Percentiles rank a stretch among this genome's conserved stretches.
Conservation (phyloP, 2,797 vertebrate species). For the Peromyscus attwateri region DNA sequence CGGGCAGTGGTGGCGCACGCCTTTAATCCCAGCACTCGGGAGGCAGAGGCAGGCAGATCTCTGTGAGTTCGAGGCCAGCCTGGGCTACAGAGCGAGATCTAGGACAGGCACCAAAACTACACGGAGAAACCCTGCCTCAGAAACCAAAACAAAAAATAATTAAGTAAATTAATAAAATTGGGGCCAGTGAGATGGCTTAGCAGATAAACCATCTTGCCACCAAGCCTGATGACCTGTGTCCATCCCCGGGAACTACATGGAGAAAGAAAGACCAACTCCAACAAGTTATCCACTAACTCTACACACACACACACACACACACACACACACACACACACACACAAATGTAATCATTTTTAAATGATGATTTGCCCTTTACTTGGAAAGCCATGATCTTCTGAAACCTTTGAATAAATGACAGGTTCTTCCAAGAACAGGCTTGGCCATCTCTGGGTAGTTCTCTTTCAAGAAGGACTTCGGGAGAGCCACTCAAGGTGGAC, state of each 20-base stretch:
- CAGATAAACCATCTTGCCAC: neutral
- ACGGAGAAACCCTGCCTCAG: neutral
- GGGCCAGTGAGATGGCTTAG: neutral
- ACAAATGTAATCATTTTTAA: neutral
- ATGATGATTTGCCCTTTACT: neutral
- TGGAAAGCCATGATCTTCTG: neutral
- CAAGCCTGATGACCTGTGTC: neutral
- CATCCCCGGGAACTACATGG: neutral
- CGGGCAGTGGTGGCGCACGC: fast-evolving
- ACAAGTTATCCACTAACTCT: neutral
- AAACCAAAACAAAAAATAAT: neutral
- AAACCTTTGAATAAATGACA: neutral
- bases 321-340: neutral
- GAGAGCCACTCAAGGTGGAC: neutral
- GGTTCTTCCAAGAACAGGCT: neutral
- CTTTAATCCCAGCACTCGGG: neutral
- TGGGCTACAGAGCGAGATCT: neutral
- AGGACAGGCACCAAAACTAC: neutral
- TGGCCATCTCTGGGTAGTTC: neutral
- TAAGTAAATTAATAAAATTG: neutral
- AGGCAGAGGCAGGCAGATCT: neutral
- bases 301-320: no score
- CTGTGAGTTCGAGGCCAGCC: neutral
- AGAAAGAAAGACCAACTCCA: neutral
- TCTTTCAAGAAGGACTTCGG: neutral